Evolutionary conservation across 2,113 vertebrate species (phyloP), one percentile per base, ranked within the genome.

Genomic region (Diadophis punctatus): DNA sequence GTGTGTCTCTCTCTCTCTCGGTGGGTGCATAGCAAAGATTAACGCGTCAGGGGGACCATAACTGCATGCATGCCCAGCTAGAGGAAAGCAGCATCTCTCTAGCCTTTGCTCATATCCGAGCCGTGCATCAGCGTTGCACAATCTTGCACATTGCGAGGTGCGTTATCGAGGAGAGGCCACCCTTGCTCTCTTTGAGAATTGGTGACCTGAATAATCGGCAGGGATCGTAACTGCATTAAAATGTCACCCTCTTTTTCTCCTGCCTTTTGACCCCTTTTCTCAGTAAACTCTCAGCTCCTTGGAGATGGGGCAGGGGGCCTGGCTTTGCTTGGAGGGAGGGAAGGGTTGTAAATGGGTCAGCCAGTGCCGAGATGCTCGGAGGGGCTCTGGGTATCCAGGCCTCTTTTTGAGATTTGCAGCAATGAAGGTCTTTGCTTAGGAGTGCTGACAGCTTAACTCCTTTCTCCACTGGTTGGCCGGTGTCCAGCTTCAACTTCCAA

Each of bases 151-250:
- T 30, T 2, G 46, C 1, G 3, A 27, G 9, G 11, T 9, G 23
- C 20, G 11, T 30, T 68, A 1, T 74, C 68, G 48, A 20, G 58
- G 0, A 46, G 23, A 25, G 2, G 14, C 23, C 53, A 1, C 18
- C 22, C 8, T 52, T 58, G 52, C 39, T 27, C n/a, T 18, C 14
- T 18, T 63, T 90, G 90, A 88, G 80, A 60, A 12, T 60, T 39
- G 48, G 14, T 92, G 93, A 94, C 92, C 93, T 94, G 93, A 91
- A 94, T 90, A 2, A 86, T 9, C 63, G 11, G 10, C 30, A 16
- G 18, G 43, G 63, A 52, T 10, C 60, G 49, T 56, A 87, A 86
- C 95, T 85, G 95, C 95, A 90, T 80, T 87, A 86, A 92, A 91
- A 91, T 68, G 90, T 25, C 93, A 20, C 91, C 93, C 39, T 58